These are phyloP conservation scores for Brachyptera risi DNA, from an alignment of 2,888 invertebrate genomes.

Conservation along the genomic window DNA sequence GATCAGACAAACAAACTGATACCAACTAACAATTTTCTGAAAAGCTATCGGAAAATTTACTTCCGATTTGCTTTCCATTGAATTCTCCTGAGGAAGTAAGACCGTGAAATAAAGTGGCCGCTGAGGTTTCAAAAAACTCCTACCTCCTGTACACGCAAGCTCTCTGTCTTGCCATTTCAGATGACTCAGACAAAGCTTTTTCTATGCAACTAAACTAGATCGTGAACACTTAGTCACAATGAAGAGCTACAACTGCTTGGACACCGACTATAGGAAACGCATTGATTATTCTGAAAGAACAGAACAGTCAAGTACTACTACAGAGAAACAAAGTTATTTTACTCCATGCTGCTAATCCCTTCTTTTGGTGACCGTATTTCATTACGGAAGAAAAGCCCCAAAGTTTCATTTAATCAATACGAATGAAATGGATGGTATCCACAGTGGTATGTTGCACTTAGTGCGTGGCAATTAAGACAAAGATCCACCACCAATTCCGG, in stretches of 20 bases:
- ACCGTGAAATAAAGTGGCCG: not conserved
- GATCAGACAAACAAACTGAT: too few species aligned
- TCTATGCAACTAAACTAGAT: not conserved
- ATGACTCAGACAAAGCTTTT: slow-evolving; percentile 2
- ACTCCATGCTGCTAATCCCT: slow-evolving; percentile 10
- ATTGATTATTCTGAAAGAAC: not conserved
- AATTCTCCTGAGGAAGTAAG: too few species aligned
- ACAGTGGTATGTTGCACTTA: not conserved
- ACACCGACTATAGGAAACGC: too few species aligned
- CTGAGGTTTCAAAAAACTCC: slow-evolving; percentile 1
- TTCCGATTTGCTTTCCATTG: too few species aligned
- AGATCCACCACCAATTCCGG: not conserved
- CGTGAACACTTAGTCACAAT: slow-evolving; percentile 5
- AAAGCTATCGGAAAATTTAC: too few species aligned
- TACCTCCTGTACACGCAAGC: not conserved
- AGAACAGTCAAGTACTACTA: not conserved
- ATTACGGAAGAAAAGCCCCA: not conserved
- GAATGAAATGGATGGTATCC: slow-evolving; percentile 8
- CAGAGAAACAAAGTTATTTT: not conserved
- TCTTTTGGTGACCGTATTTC: slow-evolving; percentile 18
- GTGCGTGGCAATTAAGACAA: not conserved
- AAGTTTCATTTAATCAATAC: slow-evolving; percentile 17
- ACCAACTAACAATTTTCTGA: too few species aligned
- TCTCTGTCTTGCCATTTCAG: not conserved
- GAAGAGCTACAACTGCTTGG: not conserved